A percentile compares a stretch with the other conserved stretches of the same genome.
phyloP scores from a whole-genome alignment of 2,888 invertebrate genomes.

The Elmis aenea region DNA sequence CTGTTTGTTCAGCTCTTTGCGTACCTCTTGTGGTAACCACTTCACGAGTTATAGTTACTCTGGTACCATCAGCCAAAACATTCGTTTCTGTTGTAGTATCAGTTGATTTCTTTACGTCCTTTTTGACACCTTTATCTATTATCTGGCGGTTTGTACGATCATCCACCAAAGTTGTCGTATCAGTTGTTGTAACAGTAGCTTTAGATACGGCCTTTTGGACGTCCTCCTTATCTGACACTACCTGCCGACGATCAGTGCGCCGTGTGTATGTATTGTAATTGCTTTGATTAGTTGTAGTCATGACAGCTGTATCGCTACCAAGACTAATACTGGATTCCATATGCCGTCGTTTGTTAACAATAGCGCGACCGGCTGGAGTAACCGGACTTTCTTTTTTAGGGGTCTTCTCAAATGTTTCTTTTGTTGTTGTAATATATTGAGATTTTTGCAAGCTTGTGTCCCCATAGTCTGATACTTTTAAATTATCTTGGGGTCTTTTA shows the following conservation, averaged over 20 bases:
- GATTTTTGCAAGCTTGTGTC: slow-evolving; percentile 47
- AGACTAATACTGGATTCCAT: slow-evolving; percentile 64
- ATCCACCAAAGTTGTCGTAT: slow-evolving; percentile 49
- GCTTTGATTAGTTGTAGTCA: slow-evolving; percentile 56
- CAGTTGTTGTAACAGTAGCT: slow-evolving; percentile 31
- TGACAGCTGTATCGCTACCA: slow-evolving; percentile 52
- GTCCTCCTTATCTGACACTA: slow-evolving; percentile 24
- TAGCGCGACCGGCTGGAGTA: slow-evolving; percentile 47
- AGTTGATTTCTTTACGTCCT: slow-evolving; percentile 22
- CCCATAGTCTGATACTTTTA: slow-evolving; percentile 52
- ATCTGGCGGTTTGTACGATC: slow-evolving; percentile 38
- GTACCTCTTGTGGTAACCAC: background rate
- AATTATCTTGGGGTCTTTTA: slow-evolving; percentile 57
- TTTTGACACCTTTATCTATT: slow-evolving; percentile 5
- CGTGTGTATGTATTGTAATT: slow-evolving; percentile 48
- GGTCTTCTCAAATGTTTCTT: slow-evolving; percentile 51
- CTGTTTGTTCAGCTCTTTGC: background rate
- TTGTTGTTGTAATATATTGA: slow-evolving; percentile 47
- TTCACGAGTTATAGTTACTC: background rate
- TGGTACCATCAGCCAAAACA: slow-evolving; percentile 50
- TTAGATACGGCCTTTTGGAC: slow-evolving; percentile 37
- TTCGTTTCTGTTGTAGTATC: slow-evolving; percentile 39
- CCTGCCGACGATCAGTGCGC: slow-evolving; percentile 19
- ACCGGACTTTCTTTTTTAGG: slow-evolving; percentile 51
- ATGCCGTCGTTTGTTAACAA: slow-evolving; percentile 54